Percentiles rank a stretch among this genome's conserved stretches.
Evolutionary conservation across 2,888 invertebrate species (phyloP).

Genomic region (Idaea aversata): DNA sequence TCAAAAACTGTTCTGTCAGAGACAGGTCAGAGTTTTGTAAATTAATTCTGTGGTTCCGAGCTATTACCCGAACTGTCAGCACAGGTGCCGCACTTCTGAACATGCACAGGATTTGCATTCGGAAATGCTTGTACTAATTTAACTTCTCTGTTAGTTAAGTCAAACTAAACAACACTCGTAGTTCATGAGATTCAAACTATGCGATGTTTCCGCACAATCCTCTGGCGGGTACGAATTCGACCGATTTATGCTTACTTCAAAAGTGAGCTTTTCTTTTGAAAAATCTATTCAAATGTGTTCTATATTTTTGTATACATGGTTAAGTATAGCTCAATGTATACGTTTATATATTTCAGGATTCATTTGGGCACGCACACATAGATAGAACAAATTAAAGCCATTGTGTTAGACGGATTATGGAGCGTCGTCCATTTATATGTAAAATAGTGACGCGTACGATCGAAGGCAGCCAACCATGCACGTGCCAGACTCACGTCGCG

Average conservation of each 20-base stretch:
- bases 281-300: not conserved
- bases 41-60: conserved; percentile 75
- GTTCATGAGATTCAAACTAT: conserved; percentile 43
- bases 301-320: conserved; percentile 6
- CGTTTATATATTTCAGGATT: conserved; percentile 50
- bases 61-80: conserved; percentile 76
- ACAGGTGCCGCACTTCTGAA: conserved; percentile 65
- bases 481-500: conserved; percentile 42
- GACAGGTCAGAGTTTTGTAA: conserved; percentile 72
- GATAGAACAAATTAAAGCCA: conserved; percentile 72
- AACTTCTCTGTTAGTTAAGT: conserved; percentile 66
- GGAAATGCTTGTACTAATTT: conserved; percentile 71
- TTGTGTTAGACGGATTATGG: conserved; percentile 76
- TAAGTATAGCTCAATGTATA: conserved; percentile 18
- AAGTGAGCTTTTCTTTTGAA: not conserved
- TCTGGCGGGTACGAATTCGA: conserved; percentile 28
- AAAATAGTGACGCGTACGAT: conserved; percentile 74
- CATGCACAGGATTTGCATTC: conserved; percentile 65
- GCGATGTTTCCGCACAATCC: conserved; percentile 21
- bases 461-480: conserved; percentile 56
- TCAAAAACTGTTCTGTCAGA: conserved; percentile 67
- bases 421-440: conserved; percentile 77
- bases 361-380: conserved; percentile 63
- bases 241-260: conserved; percentile 9
- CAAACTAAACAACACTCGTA: conserved; percentile 59